These are phyloP conservation scores for Eriocheir sinensis DNA, from an alignment of 1,140 invertebrate genomes.

Conservation along the genomic window DNA sequence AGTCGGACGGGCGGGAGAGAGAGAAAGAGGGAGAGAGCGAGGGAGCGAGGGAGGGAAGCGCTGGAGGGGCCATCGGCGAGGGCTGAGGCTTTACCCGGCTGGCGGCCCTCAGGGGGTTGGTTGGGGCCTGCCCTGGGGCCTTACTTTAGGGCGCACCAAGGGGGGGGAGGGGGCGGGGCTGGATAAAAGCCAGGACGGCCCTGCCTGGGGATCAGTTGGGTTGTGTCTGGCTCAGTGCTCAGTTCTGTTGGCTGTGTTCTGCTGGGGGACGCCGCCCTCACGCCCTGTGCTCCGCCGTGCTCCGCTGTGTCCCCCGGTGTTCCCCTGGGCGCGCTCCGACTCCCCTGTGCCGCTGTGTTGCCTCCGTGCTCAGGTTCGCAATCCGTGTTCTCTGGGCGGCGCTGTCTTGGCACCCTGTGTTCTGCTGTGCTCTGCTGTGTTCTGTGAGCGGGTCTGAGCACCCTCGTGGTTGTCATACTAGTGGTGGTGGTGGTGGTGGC, in stretches of 20 bases:
- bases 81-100: conserved; percentile 43
- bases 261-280: not conserved
- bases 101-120: not conserved
- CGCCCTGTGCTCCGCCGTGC: conserved; percentile 15
- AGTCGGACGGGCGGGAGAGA: too few species aligned
- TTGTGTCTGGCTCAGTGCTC: conserved; percentile 48
- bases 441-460: not conserved
- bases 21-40: not conserved
- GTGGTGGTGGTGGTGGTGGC: conserved; percentile 18
- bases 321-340: not conserved
- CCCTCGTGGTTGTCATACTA: not conserved
- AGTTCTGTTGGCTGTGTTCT: conserved; percentile 39
- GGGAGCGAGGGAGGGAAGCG: not conserved
- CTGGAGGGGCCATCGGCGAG: conserved; percentile 36
- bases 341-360: too few species aligned
- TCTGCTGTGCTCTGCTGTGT: not conserved
- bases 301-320: not conserved
- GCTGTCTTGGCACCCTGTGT: not conserved
- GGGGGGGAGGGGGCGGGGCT: conserved; percentile 11
- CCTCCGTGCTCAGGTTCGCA: not conserved
- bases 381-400: not conserved
- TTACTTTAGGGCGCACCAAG: conserved; percentile 26
- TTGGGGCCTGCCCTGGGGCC: conserved; percentile 50
- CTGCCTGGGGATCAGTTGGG: conserved; percentile 56
- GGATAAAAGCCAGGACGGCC: conserved; percentile 61